Base-by-base conservation (phyloP, 2,888 invertebrate genomes). In the Tipula helvola region DNA sequence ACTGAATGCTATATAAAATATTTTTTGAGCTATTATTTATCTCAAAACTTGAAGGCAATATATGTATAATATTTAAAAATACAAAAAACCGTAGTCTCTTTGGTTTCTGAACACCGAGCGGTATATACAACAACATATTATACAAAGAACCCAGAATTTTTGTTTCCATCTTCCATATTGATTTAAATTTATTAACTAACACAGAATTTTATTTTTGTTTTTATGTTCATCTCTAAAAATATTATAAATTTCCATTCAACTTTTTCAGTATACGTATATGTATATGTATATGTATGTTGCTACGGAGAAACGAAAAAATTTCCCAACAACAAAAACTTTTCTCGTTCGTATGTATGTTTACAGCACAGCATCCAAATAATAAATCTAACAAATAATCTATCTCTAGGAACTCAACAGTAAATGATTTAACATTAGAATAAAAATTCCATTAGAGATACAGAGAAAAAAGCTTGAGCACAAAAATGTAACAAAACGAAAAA, bases 351-450 rank as follows among this genome's bases (percentile, higher is more conserved):
- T 28, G 28, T 28, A 28, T 28, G 28, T 28, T 28, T 28, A 28
- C 28, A 28, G 28, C 28, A 57, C 18, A 71, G 71, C 71, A 71
- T 71, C 13, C 71, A 71, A 71, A 71, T 71, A 71, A 71, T 71
- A 71, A 71, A 71, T 71, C 71, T 71, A 71, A 18, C 71, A 71
- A 71, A 71, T 71, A 71, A 71, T 71, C 71, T 71, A 71, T 28
- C 71, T 71, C 71, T 71, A 71, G 71, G 71, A 71, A 71, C 71
- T 71, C 71, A 71, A 71, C 71, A 71, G 71, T 71, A 71, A 71
- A 71, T 71, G 71, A 71, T 71, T 71, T 71, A 71, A 71, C 71
- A 71, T 71, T 71, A 71, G 71, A 71, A 71, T 71, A 71, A 71
- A 71, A 71, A 71, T 71, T 71, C 71, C 71, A 71, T 71, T 71